Evolutionary conservation across 2,797 vertebrate species (phyloP).

Genomic region (Staurois parvus): DNA sequence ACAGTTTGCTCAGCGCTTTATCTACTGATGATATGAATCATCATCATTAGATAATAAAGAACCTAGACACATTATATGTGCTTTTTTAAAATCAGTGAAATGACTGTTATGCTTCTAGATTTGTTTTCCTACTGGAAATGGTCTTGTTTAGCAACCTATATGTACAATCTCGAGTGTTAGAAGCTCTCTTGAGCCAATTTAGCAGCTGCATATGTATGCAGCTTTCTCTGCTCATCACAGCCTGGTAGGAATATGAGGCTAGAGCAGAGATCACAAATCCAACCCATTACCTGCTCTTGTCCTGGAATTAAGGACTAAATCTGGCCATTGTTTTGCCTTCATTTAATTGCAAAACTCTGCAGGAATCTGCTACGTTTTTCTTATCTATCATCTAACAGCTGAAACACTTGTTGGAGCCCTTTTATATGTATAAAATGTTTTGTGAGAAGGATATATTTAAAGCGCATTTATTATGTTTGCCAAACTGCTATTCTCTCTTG

Average conservation of each 20-base stretch:
- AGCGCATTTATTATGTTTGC: neutral
- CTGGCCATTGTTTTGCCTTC: neutral
- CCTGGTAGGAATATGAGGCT: neutral
- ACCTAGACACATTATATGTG: too few relatives aligned
- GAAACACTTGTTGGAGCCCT: neutral
- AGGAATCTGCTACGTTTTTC: neutral
- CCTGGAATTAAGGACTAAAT: neutral
- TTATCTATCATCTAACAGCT: neutral
- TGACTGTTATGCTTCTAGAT: too few relatives aligned
- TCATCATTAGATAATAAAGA: too few relatives aligned
- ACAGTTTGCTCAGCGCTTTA: too few relatives aligned
- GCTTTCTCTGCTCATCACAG: neutral
- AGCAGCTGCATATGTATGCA: neutral
- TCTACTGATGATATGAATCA: too few relatives aligned
- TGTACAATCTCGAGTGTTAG: too few relatives aligned
- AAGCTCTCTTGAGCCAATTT: neutral
- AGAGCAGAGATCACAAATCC: neutral
- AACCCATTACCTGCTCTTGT: neutral
- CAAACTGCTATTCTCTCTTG: neutral
- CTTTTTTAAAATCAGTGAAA: too few relatives aligned
- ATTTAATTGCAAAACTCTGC: neutral
- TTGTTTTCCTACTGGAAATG: too few relatives aligned
- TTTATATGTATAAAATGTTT: constrained; percentile 16
- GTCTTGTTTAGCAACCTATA: too few relatives aligned
- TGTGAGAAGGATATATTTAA: constrained; percentile 22